Base-by-base conservation (phyloP, 2,797 vertebrate species). In the Pangasius macronema region DNA sequence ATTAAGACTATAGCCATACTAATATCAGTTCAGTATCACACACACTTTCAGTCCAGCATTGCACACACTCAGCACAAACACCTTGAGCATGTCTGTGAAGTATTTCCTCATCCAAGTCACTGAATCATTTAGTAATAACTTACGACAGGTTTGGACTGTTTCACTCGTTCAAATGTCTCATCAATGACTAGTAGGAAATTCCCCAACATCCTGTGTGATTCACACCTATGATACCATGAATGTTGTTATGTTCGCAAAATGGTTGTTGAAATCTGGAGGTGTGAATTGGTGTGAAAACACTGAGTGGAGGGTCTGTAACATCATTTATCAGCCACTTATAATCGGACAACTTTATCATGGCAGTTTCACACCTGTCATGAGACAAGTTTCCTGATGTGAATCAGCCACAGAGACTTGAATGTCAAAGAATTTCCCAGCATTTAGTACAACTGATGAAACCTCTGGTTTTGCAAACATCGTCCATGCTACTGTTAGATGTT, bases 251-350 rank as follows among this genome's bases (percentile, higher is more conserved):
- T 83, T 51, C 2, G 6, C 80, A 63, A 9, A 39, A 82, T 6
- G 24, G n/a, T 68, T 82, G 13, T 63, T 36, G 22, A 33, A 77
- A 42, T 76, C 46, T 22, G n/a, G 57, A 63, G 46, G 65, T 86
- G 77, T 86, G 53, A 82, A 82, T 81, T 72, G 65, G 36, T 13
- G 53, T 82, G 51, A 81, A 86, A 81, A 30, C 18, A 8, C 85
- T 2, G 61, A 7, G 18, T 82, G 42, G n/a, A 57, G 27, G 53
- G 53, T 73, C 65, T 57, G 10, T 59, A 67, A 72, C 79, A 72
- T 57, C 67, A 68, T 24, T 82, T 63, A 82, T 73, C 67, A 82
- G 67, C 39, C 65, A 61, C 20, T 65, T 77, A 51, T 65, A 20
- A 36, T 24, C 65, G 8, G n/a, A 63, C 0, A 2, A 42, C 46